Evolutionary conservation across 2,888 invertebrate species (phyloP).

Genomic region (Nomada fabriciana): DNA sequence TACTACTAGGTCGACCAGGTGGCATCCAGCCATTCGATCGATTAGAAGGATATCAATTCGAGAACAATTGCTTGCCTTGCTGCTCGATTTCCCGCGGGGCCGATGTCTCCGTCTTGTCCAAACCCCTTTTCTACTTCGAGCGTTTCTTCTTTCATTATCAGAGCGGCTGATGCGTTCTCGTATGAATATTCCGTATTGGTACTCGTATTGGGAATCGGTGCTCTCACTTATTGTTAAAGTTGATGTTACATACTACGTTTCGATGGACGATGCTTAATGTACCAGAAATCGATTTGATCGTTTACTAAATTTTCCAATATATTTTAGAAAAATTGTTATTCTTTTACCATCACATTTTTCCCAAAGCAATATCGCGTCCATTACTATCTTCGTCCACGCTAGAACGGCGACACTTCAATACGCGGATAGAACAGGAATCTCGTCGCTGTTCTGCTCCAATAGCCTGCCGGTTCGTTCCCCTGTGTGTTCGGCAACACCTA

Average conservation of each 20-base stretch:
- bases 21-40: constrained; percentile 65
- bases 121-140: neutral
- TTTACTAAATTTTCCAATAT: too few species aligned
- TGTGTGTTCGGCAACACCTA: constrained; percentile 49
- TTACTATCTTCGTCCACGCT: neutral
- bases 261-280: too few species aligned
- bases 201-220: too few species aligned
- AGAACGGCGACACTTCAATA: constrained; percentile 16
- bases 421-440: constrained; percentile 50
- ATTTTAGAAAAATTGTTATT: too few species aligned
- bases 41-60: constrained; percentile 66
- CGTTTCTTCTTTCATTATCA: neutral
- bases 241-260: too few species aligned
- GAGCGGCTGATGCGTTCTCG: too few species aligned
- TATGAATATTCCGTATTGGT: too few species aligned
- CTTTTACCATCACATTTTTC: too few species aligned
- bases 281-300: too few species aligned
- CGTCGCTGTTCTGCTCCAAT: constrained; percentile 58
- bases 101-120: neutral
- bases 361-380: too few species aligned
- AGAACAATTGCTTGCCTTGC: constrained; percentile 38
- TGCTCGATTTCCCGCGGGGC: constrained; percentile 20
- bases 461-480: constrained; percentile 33
- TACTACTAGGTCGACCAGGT: constrained; percentile 77
- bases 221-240: too few species aligned